These are phyloP conservation scores for Pelecanoides urinatrix DNA, from an alignment of 2,113 vertebrate species.

Conservation along the genomic window DNA sequence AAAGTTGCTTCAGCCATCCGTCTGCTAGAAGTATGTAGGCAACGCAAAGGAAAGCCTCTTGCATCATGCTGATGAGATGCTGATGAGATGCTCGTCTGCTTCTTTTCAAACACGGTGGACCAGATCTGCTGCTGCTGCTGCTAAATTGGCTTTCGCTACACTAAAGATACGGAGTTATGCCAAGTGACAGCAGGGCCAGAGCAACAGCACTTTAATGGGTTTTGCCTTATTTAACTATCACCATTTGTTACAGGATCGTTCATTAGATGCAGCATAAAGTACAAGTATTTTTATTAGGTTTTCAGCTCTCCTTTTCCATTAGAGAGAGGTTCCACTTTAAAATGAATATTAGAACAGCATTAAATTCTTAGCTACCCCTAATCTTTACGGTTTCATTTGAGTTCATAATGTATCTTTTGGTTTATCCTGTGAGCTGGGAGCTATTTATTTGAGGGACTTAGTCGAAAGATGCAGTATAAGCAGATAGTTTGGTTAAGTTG, in stretches of 20 bases:
- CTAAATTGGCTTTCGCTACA: background rate
- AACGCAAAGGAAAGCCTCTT: background rate
- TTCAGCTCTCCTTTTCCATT: background rate
- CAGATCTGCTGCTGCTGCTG: background rate
- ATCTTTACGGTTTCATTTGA: slow-evolving; percentile 24
- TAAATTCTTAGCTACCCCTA: slow-evolving; percentile 23
- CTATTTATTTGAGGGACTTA: slow-evolving; percentile 24
- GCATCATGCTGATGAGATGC: background rate
- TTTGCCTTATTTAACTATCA: slow-evolving; percentile 27
- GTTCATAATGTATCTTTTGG: background rate
- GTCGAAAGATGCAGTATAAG: background rate
- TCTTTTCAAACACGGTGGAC: background rate
- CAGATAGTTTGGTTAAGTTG: slow-evolving; percentile 45
- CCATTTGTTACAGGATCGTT: background rate
- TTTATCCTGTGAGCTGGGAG: background rate
- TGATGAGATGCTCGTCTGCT: background rate
- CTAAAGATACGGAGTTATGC: background rate
- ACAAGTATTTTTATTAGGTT: background rate
- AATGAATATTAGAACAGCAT: slow-evolving; percentile 31
- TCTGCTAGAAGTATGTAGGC: background rate
- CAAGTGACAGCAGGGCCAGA: background rate
- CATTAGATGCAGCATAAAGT: background rate
- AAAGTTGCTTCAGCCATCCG: background rate
- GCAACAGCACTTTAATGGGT: background rate
- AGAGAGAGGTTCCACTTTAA: background rate